Evolutionary conservation across 1,140 invertebrate genomes (phyloP).

Genomic region (Myzus persicae): DNA sequence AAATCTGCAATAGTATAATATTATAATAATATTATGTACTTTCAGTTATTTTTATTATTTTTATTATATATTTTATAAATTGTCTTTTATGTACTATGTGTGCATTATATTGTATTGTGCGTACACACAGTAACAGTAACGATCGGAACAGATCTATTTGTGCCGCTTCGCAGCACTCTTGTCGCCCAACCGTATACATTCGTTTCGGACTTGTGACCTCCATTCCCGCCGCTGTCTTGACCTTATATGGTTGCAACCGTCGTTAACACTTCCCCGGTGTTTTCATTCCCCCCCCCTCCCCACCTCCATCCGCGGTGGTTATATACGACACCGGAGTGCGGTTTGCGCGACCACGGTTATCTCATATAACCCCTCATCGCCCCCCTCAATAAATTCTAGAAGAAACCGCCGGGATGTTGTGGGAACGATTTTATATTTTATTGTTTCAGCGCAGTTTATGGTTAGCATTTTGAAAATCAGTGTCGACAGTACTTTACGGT

Average conservation of each 20-base stretch:
- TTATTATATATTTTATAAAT: background rate
- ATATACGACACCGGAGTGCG: background rate
- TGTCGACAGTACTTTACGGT: background rate
- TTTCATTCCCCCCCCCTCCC: background rate
- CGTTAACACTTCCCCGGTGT: slow-evolving; percentile 27
- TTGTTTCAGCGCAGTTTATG: background rate
- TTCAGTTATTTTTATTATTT: background rate
- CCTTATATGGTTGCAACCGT: background rate
- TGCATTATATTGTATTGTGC: background rate
- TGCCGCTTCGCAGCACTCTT: slow-evolving; percentile 7
- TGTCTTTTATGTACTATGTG: background rate
- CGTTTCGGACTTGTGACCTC: slow-evolving; percentile 31
- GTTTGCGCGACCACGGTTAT: background rate
- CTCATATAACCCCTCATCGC: background rate
- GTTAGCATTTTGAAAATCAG: background rate
- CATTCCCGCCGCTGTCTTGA: background rate
- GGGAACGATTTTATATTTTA: slow-evolving; percentile 4
- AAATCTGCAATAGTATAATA: background rate
- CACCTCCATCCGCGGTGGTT: background rate
- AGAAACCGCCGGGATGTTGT: background rate
- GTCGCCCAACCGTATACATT: background rate
- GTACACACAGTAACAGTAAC: background rate
- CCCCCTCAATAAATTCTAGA: background rate
- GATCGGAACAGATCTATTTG: slow-evolving; percentile 32
- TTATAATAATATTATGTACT: background rate